A percentile compares a stretch with the other conserved stretches of the same genome.
These are phyloP conservation scores for Amblyornis subalaris DNA, from an alignment of 2,113 vertebrate species.

Conservation along the genomic window DNA sequence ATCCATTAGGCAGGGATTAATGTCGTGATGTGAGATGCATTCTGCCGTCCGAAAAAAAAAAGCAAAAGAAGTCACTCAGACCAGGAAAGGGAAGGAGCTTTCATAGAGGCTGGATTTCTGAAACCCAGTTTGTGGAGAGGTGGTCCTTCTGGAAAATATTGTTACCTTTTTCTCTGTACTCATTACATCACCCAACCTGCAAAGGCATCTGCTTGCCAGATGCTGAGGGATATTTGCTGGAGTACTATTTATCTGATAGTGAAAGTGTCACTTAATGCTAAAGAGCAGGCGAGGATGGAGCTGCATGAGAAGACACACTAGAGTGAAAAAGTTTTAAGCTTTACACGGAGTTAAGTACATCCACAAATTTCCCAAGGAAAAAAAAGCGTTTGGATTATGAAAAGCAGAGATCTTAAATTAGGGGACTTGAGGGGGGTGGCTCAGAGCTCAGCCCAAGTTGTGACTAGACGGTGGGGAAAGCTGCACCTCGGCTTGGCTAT, in stretches of 20 bases:
- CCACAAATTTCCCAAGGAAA: background rate
- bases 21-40: background rate
- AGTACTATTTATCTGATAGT: background rate
- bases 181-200: background rate
- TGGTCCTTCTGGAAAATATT: background rate
- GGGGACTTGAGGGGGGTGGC: accelerated
- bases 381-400: background rate
- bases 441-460: background rate
- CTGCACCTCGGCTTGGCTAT: accelerated
- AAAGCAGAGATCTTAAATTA: background rate
- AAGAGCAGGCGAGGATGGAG: background rate
- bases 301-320: background rate
- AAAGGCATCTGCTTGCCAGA: constrained; percentile 7
- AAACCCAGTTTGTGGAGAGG: background rate
- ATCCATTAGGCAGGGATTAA: background rate
- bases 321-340: background rate
- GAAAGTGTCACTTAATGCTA: background rate
- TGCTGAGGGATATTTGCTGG: background rate
- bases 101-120: background rate
- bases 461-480: background rate
- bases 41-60: background rate
- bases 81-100: background rate
- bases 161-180: background rate
- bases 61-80: background rate
- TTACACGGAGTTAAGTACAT: background rate